A percentile compares a stretch with the other conserved stretches of the same genome.
These are phyloP conservation scores for Lophius piscatorius DNA, from an alignment of 2,113 vertebrate genomes.

Conservation along the genomic window DNA sequence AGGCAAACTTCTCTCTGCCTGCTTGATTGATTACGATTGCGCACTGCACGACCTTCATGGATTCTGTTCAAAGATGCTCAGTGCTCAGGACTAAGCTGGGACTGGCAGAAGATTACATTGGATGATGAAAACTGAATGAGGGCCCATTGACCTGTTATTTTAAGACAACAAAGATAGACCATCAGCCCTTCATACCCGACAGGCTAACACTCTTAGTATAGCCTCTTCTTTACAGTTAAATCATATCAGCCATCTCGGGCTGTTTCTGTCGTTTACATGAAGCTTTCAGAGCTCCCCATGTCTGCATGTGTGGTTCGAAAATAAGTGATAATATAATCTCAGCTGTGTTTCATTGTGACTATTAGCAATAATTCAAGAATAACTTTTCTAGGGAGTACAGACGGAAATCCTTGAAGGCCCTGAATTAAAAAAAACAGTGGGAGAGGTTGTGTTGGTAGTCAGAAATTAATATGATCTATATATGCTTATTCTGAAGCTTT, in stretches of 20 bases:
- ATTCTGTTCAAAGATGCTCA: constrained; percentile 50
- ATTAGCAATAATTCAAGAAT: no score
- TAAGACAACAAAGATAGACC: not conserved
- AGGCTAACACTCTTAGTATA: not conserved
- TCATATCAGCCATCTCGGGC: not conserved
- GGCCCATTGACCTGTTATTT: no score
- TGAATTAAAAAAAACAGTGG: no score
- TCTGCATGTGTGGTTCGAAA: not conserved
- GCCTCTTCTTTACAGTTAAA: not conserved
- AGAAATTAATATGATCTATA: no score
- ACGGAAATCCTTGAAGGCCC: no score
- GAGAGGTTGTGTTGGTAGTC: no score
- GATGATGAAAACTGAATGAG: no score
- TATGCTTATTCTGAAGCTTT: no score
- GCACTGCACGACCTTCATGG: constrained; percentile 47
- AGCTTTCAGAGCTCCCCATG: not conserved
- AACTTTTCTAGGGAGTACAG: no score
- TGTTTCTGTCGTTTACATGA: not conserved
- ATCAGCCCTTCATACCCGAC: not conserved
- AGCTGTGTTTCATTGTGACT: not conserved
- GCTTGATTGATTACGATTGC: constrained; percentile 53
- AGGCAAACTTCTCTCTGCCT: constrained; percentile 16
- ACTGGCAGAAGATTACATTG: constrained; percentile 33
- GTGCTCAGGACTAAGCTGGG: constrained; percentile 23
- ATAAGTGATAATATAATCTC: not conserved